A percentile compares a stretch with the other conserved stretches of the same genome.
Evolutionary conservation across 1,140 invertebrate species (phyloP).

Genomic region (Liolophura sinensis): DNA sequence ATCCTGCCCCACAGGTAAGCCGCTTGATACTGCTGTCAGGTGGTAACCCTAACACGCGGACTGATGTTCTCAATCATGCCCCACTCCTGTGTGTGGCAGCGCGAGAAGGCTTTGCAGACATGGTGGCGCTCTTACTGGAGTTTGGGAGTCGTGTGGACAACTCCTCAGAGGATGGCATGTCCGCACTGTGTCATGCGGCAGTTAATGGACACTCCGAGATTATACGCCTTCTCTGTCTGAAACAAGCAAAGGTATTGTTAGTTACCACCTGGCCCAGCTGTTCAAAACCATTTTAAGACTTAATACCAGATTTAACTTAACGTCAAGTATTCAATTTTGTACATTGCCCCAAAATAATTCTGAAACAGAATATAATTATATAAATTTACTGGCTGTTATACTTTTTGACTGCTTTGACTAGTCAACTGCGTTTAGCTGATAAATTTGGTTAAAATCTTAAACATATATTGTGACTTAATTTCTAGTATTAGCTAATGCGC

Average conservation of each 20-base stretch:
- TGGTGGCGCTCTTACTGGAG: slow-evolving; percentile 49
- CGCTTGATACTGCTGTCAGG: slow-evolving; percentile 86
- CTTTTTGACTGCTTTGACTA: no score
- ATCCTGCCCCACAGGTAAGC: slow-evolving; percentile 70
- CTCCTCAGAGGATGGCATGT: slow-evolving; percentile 45
- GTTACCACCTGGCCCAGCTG: neutral
- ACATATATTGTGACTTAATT: no score
- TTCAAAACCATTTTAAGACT: no score
- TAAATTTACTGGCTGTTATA: no score
- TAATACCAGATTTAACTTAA: no score
- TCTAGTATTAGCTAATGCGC: no score
- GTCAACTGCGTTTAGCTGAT: no score
- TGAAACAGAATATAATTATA: no score
- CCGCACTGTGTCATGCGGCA: slow-evolving; percentile 57
- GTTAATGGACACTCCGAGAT: slow-evolving; percentile 81
- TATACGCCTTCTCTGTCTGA: slow-evolving; percentile 73
- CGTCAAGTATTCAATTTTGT: no score
- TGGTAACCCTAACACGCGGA: slow-evolving; percentile 77
- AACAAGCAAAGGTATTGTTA: slow-evolving; percentile 72
- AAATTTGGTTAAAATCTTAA: no score
- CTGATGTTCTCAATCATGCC: slow-evolving; percentile 79
- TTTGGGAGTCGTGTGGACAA: slow-evolving; percentile 50
- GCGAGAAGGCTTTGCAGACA: slow-evolving; percentile 76
- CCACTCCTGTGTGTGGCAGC: slow-evolving; percentile 87
- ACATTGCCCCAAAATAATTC: no score